Percentiles rank a stretch among this genome's conserved stretches.
Evolutionary conservation across 2,113 vertebrate species (phyloP).

Genomic region (Stercorarius parasiticus): DNA sequence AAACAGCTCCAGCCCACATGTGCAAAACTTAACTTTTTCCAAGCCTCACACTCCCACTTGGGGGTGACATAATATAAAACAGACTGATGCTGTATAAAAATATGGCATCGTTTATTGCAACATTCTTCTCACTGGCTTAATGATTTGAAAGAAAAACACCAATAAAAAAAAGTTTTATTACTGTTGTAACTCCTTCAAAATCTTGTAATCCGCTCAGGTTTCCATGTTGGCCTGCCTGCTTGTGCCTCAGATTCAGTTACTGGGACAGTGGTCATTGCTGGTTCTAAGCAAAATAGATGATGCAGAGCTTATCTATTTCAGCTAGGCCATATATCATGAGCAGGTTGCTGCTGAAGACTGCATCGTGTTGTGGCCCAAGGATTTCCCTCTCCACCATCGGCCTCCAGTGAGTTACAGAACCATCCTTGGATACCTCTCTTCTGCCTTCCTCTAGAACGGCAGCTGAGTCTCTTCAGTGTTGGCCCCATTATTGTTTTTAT

Average conservation of each 20-base stretch:
- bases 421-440: neutral
- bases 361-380: neutral
- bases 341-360: neutral
- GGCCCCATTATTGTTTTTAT: neutral
- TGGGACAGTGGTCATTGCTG: neutral
- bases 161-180: neutral
- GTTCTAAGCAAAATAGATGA: neutral
- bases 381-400: neutral
- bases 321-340: neutral
- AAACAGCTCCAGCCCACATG: neutral
- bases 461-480: neutral
- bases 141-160: conserved; percentile 32
- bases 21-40: neutral
- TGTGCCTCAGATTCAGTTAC: neutral
- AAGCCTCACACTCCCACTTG: neutral
- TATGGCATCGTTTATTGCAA: neutral
- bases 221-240: neutral
- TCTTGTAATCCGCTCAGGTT: neutral
- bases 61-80: conserved; percentile 9
- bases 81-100: conserved; percentile 27
- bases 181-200: conserved; percentile 20
- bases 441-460: neutral
- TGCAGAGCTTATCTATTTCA: neutral
- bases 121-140: conserved; percentile 21
- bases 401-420: neutral